Evolutionary conservation across 2,797 vertebrate species (phyloP).

Genomic region (Acestrorhynchus altus): DNA sequence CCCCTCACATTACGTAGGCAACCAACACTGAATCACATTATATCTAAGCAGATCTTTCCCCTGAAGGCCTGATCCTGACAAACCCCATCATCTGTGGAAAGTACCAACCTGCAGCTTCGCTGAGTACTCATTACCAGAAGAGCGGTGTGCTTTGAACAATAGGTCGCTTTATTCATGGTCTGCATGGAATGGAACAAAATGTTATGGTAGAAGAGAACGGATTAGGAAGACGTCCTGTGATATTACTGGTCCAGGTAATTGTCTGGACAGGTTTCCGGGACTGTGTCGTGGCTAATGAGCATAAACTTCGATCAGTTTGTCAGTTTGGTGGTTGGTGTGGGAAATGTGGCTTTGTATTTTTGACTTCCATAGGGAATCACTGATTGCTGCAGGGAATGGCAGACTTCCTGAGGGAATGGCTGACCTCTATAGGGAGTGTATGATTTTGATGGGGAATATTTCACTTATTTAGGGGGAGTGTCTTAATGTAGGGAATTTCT

Average conservation of each 20-base stretch:
- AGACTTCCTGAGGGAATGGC: too few species aligned
- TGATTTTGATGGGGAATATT: not conserved
- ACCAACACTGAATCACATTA: not conserved
- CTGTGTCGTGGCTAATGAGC: too few species aligned
- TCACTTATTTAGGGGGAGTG: not conserved
- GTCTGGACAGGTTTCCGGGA: too few species aligned
- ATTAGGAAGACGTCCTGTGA: not conserved
- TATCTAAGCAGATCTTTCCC: not conserved
- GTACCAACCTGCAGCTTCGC: not conserved
- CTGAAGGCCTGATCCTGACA: constrained; percentile 1
- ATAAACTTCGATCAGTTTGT: too few species aligned
- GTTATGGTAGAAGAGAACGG: not conserved
- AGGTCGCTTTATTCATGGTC: not conserved
- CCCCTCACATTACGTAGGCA: not conserved
- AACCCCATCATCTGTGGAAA: not conserved
- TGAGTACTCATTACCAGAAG: not conserved
- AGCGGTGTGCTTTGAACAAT: not conserved
- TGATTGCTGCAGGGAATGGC: too few species aligned
- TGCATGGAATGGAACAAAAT: not conserved
- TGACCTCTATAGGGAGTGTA: not conserved
- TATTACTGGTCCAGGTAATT: not conserved
- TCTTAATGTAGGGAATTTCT: not conserved
- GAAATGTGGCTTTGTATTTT: too few species aligned
- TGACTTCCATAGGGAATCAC: too few species aligned
- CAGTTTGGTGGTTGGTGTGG: too few species aligned